phyloP scores from a whole-genome alignment of 2,888 invertebrate species.

The Charanyca ferruginea region DNA sequence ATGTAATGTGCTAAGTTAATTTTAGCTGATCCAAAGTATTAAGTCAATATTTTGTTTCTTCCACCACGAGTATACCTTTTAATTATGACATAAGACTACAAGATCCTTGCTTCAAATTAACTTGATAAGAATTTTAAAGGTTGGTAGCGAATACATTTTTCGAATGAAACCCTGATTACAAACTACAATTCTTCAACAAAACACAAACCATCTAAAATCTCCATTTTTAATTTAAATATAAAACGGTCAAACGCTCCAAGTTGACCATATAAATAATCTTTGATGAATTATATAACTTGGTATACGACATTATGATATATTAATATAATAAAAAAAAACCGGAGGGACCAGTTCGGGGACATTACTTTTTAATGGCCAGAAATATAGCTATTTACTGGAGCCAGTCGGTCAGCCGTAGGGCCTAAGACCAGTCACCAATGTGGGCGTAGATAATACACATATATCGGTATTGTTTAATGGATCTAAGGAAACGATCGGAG shows the following conservation, averaged over 20 bases:
- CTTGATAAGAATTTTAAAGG: background rate
- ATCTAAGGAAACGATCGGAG: conserved; percentile 75
- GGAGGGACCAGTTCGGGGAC: conserved; percentile 77
- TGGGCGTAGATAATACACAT: conserved; percentile 82
- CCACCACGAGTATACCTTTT: background rate
- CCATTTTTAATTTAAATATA: conserved; percentile 62
- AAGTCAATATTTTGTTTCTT: background rate
- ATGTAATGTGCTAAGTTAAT: background rate
- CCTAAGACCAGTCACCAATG: conserved; percentile 78
- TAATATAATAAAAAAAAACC: conserved; percentile 71
- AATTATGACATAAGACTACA: background rate
- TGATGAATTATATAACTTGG: conserved; percentile 85
- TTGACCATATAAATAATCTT: conserved; percentile 86
- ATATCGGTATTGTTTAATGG: conserved; percentile 77
- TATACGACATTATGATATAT: conserved; percentile 85
- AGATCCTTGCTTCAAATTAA: background rate
- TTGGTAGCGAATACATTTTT: conserved; percentile 4
- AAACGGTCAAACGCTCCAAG: conserved; percentile 79
- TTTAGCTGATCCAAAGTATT: background rate
- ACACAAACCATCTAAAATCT: conserved; percentile 62
- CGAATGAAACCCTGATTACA: conserved; percentile 22
- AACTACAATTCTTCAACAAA: conserved; percentile 26
- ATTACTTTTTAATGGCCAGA: conserved; percentile 84
- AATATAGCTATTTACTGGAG: conserved; percentile 80
- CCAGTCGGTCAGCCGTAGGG: conserved; percentile 65